Conservation (phyloP, 1,140 invertebrate genomes). For the Drosophila saltans region DNA sequence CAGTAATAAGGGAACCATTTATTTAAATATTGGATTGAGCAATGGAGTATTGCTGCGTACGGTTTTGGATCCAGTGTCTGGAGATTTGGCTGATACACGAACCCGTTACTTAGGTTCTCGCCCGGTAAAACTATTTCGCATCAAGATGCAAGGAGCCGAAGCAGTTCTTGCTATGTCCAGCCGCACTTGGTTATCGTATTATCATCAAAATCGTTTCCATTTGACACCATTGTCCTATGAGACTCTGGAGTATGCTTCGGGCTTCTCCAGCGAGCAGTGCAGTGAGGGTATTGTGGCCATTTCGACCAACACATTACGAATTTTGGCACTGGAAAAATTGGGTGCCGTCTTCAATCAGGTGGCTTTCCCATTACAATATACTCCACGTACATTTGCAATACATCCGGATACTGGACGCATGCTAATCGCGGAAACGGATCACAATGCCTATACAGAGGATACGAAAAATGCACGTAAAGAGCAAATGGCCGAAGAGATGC, state of each 20-base stretch:
- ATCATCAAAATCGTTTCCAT: constrained; percentile 98
- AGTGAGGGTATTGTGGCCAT: constrained; percentile 99
- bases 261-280: constrained; percentile 95
- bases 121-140: constrained; percentile 98
- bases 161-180: constrained; percentile 99
- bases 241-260: constrained; percentile 98
- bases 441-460: constrained; percentile 99
- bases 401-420: constrained; percentile 97
- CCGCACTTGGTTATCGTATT: constrained; percentile 98
- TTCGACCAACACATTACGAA: constrained; percentile 97
- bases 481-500: constrained; percentile 96
- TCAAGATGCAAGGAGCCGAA: constrained; percentile 97
- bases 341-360: constrained; percentile 99
- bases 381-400: constrained; percentile 97
- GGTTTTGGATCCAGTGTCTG: constrained; percentile 97
- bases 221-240: constrained; percentile 98
- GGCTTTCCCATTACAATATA: constrained; percentile 95
- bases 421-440: constrained; percentile 97
- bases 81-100: constrained; percentile 97
- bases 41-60: constrained; percentile 98
- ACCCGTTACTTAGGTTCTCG: constrained; percentile 97
- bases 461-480: constrained; percentile 94
- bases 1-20: constrained; percentile 89
- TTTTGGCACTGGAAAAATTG: constrained; percentile 98
- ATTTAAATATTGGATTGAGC: constrained; percentile 98